Evolutionary conservation across 2,797 vertebrate genomes (phyloP).

Genomic region (Hemitrygon akajei): DNA sequence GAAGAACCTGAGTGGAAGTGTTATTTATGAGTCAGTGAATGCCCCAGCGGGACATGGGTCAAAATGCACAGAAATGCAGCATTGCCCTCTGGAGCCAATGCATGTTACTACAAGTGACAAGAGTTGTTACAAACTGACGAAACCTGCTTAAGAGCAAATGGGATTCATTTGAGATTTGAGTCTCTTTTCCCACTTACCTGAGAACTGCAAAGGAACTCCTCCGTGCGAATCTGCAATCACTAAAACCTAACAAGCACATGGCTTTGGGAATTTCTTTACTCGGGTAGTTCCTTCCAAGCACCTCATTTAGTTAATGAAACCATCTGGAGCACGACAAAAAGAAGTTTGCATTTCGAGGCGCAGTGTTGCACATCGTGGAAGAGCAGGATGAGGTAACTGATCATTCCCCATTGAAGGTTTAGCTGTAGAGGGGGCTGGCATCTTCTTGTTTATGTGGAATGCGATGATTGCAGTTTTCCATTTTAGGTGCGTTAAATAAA

Average conservation of each 20-base stretch:
- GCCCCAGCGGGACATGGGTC: background rate
- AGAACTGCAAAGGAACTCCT: background rate
- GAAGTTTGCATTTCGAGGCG: background rate
- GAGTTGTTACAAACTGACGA: background rate
- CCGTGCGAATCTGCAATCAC: no score
- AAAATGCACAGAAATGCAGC: constrained; percentile 9
- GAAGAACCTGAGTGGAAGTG: background rate
- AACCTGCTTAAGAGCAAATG: background rate
- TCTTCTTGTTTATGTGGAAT: background rate
- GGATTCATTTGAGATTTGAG: background rate
- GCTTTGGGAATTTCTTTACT: background rate
- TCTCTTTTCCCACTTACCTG: background rate
- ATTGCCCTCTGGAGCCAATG: constrained; percentile 11
- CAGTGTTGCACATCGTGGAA: background rate
- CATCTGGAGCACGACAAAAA: background rate
- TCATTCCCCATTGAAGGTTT: background rate
- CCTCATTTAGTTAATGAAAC: background rate
- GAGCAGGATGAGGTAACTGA: background rate
- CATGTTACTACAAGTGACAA: background rate
- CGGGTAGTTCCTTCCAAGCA: background rate
- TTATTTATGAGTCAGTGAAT: background rate
- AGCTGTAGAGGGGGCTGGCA: background rate
- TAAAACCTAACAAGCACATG: no score
- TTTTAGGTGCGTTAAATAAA: constrained; percentile 2
- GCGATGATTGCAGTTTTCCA: constrained; percentile 27